Evolutionary conservation across 2,797 vertebrate species (phyloP).

Genomic region (Parauchenoglanis punctatus): DNA sequence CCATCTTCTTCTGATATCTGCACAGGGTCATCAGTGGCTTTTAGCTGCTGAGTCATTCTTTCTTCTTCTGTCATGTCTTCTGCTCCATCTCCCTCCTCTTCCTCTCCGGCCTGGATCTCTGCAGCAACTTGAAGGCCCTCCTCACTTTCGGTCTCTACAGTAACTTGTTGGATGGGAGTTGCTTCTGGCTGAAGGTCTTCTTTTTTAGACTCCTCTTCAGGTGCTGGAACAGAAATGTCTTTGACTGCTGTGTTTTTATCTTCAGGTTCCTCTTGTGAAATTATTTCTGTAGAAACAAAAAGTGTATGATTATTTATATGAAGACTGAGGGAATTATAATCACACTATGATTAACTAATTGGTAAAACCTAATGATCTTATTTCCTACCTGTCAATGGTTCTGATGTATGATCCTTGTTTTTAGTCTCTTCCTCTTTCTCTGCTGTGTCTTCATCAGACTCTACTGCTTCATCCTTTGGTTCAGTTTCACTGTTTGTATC

Average conservation of each 20-base stretch:
- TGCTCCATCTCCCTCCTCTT: slow-evolving; percentile 56
- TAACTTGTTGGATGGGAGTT: slow-evolving; percentile 71
- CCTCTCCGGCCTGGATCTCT: slow-evolving; percentile 60
- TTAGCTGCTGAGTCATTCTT: slow-evolving; percentile 52
- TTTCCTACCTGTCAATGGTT: slow-evolving; percentile 62
- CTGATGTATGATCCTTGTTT: slow-evolving; percentile 60
- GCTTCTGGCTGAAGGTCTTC: slow-evolving; percentile 74
- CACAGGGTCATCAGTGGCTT: slow-evolving; percentile 43
- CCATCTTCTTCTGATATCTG: slow-evolving; percentile 48
- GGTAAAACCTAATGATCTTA: not conserved
- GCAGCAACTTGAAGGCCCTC: slow-evolving; percentile 67
- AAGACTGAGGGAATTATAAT: not conserved
- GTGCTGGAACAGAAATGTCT: slow-evolving; percentile 31
- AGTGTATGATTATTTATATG: not conserved
- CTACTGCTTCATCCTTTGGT: slow-evolving; percentile 80
- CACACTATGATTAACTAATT: not conserved
- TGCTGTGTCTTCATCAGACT: slow-evolving; percentile 74
- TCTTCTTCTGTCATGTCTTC: slow-evolving; percentile 52
- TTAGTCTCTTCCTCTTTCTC: slow-evolving; percentile 75
- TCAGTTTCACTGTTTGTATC: slow-evolving; percentile 82
- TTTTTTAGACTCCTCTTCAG: slow-evolving; percentile 57
- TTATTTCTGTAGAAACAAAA: slow-evolving; percentile 53
- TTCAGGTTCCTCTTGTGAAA: slow-evolving; percentile 52
- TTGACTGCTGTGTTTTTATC: slow-evolving; percentile 41
- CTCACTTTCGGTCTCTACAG: slow-evolving; percentile 60